phyloP scores from a whole-genome alignment of 2,797 vertebrate species.

The Danio aesculapii region DNA sequence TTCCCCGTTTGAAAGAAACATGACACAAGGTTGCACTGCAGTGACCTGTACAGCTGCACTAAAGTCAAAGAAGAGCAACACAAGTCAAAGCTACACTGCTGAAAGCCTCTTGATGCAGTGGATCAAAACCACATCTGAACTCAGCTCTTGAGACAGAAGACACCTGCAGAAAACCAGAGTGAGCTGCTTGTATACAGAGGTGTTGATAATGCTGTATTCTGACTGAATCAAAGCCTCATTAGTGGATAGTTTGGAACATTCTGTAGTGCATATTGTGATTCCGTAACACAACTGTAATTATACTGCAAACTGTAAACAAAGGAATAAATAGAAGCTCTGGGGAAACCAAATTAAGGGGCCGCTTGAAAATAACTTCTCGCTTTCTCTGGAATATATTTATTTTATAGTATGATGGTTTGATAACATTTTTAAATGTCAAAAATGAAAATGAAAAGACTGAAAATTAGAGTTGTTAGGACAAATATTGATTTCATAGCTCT shows the following conservation, averaged over 20 bases:
- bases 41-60: slow-evolving; percentile 5
- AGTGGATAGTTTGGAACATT: not conserved
- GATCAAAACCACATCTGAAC: not conserved
- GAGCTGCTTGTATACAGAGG: not conserved
- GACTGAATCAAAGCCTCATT: not conserved
- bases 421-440: too few relatives aligned
- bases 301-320: too few relatives aligned
- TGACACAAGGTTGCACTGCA: not conserved
- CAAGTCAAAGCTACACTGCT: slow-evolving; percentile 2
- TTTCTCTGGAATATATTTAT: too few relatives aligned
- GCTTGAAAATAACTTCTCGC: too few relatives aligned
- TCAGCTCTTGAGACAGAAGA: not conserved
- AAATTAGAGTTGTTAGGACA: too few relatives aligned
- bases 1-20: slow-evolving; percentile 13
- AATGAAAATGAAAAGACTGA: too few relatives aligned
- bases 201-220: not conserved
- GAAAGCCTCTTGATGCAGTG: slow-evolving; percentile 13
- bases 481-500: too few relatives aligned
- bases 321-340: too few relatives aligned
- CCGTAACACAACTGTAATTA: too few relatives aligned
- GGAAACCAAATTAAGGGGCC: too few relatives aligned
- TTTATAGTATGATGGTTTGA: too few relatives aligned
- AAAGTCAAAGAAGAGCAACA: slow-evolving; percentile 27
- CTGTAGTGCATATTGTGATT: not conserved
- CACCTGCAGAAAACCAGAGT: not conserved